Evolutionary conservation across 2,113 vertebrate genomes (phyloP).

Genomic region (Oostethus manadensis): DNA sequence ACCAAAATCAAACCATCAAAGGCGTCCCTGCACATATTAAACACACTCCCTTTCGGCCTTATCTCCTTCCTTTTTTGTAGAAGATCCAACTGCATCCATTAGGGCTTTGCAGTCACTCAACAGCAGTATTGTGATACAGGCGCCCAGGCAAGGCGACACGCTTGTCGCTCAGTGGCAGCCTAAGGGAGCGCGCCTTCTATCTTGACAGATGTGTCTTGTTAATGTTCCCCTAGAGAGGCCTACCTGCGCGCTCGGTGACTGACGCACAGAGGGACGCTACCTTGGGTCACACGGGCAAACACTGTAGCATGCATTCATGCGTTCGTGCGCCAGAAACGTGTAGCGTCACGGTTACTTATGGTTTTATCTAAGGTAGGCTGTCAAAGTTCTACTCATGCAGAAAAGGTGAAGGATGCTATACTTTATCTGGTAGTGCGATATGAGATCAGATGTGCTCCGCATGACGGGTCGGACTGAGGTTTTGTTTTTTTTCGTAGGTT

Average conservation of each 20-base stretch:
- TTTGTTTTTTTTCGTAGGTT: too few relatives aligned
- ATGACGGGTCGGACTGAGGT: too few relatives aligned
- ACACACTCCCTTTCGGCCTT: constrained; percentile 7
- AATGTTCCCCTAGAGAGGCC: constrained; percentile 50
- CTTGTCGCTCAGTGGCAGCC: constrained; percentile 55
- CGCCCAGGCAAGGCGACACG: constrained; percentile 48
- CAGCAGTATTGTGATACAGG: constrained; percentile 49
- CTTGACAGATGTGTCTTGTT: constrained; percentile 56
- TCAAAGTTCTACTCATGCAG: too few relatives aligned
- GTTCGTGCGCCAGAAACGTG: constrained; percentile 4
- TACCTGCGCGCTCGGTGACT: constrained; percentile 34
- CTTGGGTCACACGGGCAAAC: constrained; percentile 13
- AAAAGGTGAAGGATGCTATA: too few relatives aligned
- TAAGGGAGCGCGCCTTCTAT: constrained; percentile 42
- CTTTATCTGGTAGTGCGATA: too few relatives aligned
- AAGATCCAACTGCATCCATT: constrained; percentile 54
- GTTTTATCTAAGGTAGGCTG: too few relatives aligned
- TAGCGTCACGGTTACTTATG: not conserved
- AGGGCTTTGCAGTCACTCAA: constrained; percentile 57
- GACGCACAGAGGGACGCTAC: constrained; percentile 32
- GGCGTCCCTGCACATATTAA: constrained; percentile 22
- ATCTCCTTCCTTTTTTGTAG: constrained; percentile 19
- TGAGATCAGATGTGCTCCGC: too few relatives aligned
- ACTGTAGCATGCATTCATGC: constrained; percentile 17
- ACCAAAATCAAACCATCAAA: constrained; percentile 47